A percentile compares a stretch with the other conserved stretches of the same genome.
Conservation (phyloP, 2,797 vertebrate species). For the Urocyon cinereoargenteus region DNA sequence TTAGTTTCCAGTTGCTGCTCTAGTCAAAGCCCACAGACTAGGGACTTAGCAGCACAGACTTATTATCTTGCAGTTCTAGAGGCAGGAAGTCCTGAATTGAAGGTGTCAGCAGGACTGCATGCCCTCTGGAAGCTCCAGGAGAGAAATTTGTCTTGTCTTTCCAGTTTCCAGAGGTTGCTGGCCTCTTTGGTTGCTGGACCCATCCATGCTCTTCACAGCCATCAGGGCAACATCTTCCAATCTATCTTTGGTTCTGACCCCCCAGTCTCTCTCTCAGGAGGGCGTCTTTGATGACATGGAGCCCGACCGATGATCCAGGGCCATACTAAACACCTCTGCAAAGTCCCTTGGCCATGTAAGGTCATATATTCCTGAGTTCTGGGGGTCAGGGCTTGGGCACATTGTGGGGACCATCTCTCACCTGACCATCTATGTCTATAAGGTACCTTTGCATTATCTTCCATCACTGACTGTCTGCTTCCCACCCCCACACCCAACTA, state of each 20-base stretch:
- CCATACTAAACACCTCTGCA: no score
- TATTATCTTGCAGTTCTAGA: neutral
- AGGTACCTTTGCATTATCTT: fast-evolving
- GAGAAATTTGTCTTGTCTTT: neutral
- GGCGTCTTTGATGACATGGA: neutral
- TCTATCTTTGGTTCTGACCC: neutral
- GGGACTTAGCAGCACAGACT: neutral
- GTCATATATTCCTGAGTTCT: fast-evolving
- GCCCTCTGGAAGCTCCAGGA: neutral
- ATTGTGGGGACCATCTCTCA: neutral
- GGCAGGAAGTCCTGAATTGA: no score
- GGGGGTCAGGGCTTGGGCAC: no score
- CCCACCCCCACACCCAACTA: neutral
- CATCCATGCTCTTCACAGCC: neutral
- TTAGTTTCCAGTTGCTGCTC: neutral
- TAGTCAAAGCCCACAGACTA: no score
- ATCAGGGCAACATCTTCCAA: fast-evolving
- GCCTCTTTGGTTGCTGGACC: neutral
- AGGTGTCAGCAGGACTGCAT: neutral
- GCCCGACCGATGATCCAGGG: neutral
- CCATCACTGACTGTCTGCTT: fast-evolving
- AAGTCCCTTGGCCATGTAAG: neutral
- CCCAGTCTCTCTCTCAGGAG: neutral
- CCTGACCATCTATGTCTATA: neutral
- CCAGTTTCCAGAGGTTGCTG: fast-evolving